phyloP scores from a whole-genome alignment of 2,797 vertebrate species.

The Mormyrops attenuatus region DNA sequence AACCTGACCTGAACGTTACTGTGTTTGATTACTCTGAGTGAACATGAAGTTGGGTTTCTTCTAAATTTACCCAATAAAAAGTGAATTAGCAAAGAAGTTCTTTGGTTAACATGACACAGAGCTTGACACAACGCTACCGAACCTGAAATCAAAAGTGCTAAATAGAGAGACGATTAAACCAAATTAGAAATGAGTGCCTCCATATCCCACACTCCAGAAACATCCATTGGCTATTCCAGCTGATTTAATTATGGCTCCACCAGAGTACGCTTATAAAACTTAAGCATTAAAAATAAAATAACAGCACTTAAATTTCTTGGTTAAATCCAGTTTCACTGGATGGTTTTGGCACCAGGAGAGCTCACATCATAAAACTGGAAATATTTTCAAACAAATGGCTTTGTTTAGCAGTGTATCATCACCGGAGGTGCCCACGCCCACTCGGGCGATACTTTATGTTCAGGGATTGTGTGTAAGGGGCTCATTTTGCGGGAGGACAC shows the following conservation, averaged over 20 bases:
- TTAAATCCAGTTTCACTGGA: slow-evolving; percentile 1
- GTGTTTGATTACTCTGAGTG: background rate
- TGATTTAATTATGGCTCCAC: background rate
- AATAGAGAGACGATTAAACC: background rate
- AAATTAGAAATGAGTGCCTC: background rate
- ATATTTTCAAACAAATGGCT: slow-evolving; percentile 12
- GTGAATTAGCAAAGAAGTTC: background rate
- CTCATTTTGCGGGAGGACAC: slow-evolving; percentile 10
- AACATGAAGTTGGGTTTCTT: background rate
- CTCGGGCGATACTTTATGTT: background rate
- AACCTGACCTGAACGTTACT: slow-evolving; percentile 16
- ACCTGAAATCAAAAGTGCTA: background rate
- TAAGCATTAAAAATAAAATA: slow-evolving; percentile 3
- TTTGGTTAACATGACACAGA: background rate
- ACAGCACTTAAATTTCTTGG: background rate
- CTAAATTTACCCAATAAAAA: background rate
- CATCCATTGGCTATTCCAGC: background rate
- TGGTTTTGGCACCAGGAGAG: background rate
- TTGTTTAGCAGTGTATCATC: background rate
- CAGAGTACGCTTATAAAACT: background rate
- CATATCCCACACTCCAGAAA: background rate
- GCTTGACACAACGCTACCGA: background rate
- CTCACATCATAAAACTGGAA: slow-evolving; percentile 14
- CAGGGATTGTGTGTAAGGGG: slow-evolving; percentile 2
- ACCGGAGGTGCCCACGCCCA: background rate